Percentiles rank a stretch among this genome's conserved stretches.
phyloP scores from a whole-genome alignment of 2,797 vertebrate genomes.

The Helicolenus hilgendorfi region DNA sequence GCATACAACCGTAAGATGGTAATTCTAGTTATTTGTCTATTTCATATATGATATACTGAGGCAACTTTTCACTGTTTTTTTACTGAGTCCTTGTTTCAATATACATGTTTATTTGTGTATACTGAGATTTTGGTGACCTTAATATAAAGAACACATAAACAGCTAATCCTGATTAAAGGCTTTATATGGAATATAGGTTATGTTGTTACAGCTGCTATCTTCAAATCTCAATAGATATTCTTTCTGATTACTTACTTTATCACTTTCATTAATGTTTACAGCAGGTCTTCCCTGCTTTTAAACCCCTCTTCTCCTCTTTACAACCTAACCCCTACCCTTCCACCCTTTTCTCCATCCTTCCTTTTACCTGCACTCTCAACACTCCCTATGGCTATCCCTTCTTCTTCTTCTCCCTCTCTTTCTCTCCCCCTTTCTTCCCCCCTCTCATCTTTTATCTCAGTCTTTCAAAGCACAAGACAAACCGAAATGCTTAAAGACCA shows the following conservation, averaged over 20 bases:
- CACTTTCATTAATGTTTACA: background rate
- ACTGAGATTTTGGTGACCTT: conserved; percentile 3
- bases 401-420: background rate
- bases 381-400: conserved; percentile 8
- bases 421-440: background rate
- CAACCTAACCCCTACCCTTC: conserved; percentile 10
- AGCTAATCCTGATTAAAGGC: background rate
- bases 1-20: background rate
- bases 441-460: background rate
- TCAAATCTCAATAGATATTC: conserved; percentile 7
- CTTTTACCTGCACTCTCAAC: conserved; percentile 4
- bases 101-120: background rate
- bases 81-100: background rate
- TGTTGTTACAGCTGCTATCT: conserved; percentile 3
- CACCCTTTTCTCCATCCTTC: background rate
- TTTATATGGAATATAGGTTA: background rate
- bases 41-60: background rate
- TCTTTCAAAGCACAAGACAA: conserved; percentile 40
- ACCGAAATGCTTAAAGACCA: conserved; percentile 16
- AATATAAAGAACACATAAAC: conserved; percentile 5
- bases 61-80: background rate
- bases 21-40: background rate
- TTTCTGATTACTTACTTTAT: conserved; percentile 9
- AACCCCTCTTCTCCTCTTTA: background rate
- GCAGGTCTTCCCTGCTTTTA: background rate